A percentile compares a stretch with the other conserved stretches of the same genome.
Conservation (phyloP, 2,113 vertebrate genomes). For the Taxidea taxus region DNA sequence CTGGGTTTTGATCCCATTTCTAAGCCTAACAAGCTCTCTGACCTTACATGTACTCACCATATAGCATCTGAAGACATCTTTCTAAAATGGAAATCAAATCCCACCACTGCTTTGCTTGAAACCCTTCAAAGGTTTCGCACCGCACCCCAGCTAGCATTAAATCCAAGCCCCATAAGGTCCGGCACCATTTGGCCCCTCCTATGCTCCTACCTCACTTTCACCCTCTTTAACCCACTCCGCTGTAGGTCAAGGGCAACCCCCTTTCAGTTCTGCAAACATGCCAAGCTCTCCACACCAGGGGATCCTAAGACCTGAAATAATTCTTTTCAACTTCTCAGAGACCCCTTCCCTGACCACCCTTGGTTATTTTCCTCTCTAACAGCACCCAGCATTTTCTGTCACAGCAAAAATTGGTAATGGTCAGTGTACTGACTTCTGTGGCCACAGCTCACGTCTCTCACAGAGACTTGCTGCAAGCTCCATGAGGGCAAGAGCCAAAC, state of each 20-base stretch:
- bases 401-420: background rate
- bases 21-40: background rate
- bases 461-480: background rate
- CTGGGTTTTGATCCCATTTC: background rate
- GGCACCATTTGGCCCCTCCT: background rate
- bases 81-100: background rate
- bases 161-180: background rate
- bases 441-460: background rate
- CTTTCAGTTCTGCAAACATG: background rate
- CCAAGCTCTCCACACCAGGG: background rate
- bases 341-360: background rate
- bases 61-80: background rate
- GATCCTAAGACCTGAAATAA: background rate
- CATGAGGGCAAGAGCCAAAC: background rate
- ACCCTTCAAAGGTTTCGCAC: background rate
- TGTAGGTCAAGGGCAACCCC: background rate
- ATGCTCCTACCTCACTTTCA: background rate
- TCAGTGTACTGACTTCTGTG: background rate
- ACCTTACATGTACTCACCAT: background rate
- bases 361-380: background rate
- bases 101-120: background rate
- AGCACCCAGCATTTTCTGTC: background rate
- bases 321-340: background rate
- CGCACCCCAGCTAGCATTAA: background rate
- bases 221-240: no score